Base-by-base conservation (phyloP, 2,113 vertebrate genomes). In the Hipposideros armiger region DNA sequence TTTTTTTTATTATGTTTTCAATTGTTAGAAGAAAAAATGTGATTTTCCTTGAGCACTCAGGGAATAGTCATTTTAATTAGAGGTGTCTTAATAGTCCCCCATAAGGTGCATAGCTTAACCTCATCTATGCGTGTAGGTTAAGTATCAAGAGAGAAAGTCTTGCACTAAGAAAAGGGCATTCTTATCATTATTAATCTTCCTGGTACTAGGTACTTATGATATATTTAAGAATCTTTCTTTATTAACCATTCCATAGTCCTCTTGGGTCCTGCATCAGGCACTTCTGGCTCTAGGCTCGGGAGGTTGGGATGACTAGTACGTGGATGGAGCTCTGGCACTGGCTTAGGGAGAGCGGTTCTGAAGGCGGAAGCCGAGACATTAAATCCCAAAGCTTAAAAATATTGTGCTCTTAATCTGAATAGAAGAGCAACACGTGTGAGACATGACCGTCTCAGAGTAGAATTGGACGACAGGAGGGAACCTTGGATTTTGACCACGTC, bases 41-140 rank as follows among this genome's bases (percentile, higher is more conserved):
- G 19, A 94, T 90, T 92, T 95, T 91, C 73, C 62, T 83, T 67
- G 42, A 52, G 30, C 15, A 66, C n/a, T 56, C 52, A 66, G 77
- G 95, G 95, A 89, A 97, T 91, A 96, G 85, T 95, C 69, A 81
- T 91, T 97, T 97, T 97, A 95, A 94, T 97, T 96, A 76, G 76
- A 50, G 86, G 42, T 76, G 32, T 94, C 60, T 85, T 89, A 83
- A 89, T 69, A 80, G 73, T 66, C 24, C 32, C 56, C 54, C 24
- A 83, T 80, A 94, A 45, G n/a, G 85, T 66, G 3, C 42, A 50
- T 8, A 20, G 30, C 19, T 89, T 96, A 88, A 88, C 80, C 87
- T 95, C 36, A 56, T 60, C 56, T 50, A 52, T 3, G 2, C 8
- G 56, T 87, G 60, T 62, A 84, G 86, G 86, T 95, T 84, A 95